Percentiles rank a stretch among this genome's conserved stretches.
phyloP scores from a whole-genome alignment of 2,888 invertebrate species.

The Aleiodes testaceus region DNA sequence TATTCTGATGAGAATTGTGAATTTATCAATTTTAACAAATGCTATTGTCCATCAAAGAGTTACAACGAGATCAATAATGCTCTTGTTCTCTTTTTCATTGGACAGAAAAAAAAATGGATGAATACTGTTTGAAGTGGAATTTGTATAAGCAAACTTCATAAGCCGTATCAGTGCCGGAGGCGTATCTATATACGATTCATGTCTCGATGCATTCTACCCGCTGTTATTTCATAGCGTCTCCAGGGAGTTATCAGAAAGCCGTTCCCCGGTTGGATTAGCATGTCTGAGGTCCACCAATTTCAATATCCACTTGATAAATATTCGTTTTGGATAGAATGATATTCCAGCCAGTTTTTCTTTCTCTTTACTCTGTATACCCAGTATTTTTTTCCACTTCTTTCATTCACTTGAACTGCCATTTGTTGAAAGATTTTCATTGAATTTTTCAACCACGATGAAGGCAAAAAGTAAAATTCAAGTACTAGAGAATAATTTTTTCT shows the following conservation, averaged over 20 bases:
- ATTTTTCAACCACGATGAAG: constrained; percentile 16
- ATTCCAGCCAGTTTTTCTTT: constrained; percentile 25
- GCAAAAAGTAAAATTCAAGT: not conserved
- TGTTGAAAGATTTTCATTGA: not conserved
- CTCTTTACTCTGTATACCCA: not conserved
- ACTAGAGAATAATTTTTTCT: not conserved
- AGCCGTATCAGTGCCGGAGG: constrained; percentile 56
- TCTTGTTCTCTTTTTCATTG: too few relatives aligned
- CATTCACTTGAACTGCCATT: too few relatives aligned
- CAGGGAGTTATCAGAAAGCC: constrained; percentile 61
- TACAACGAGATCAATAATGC: too few relatives aligned
- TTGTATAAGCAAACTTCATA: constrained; percentile 53
- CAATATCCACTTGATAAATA: constrained; percentile 67
- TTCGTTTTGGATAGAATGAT: constrained; percentile 53
- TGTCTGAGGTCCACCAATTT: constrained; percentile 67
- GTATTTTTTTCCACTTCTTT: constrained; percentile 3
- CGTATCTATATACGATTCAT: constrained; percentile 46
- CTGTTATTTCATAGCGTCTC: constrained; percentile 60
- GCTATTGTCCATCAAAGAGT: too few relatives aligned
- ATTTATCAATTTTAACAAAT: too few relatives aligned
- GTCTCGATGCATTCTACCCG: constrained; percentile 57
- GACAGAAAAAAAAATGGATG: too few relatives aligned
- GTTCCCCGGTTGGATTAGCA: constrained; percentile 63
- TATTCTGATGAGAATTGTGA: too few relatives aligned
- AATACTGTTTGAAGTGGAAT: not conserved